Evolutionary conservation across 2,888 invertebrate genomes (phyloP), one percentile per base, ranked within the genome.

Genomic region (Embidobia sp.): DNA sequence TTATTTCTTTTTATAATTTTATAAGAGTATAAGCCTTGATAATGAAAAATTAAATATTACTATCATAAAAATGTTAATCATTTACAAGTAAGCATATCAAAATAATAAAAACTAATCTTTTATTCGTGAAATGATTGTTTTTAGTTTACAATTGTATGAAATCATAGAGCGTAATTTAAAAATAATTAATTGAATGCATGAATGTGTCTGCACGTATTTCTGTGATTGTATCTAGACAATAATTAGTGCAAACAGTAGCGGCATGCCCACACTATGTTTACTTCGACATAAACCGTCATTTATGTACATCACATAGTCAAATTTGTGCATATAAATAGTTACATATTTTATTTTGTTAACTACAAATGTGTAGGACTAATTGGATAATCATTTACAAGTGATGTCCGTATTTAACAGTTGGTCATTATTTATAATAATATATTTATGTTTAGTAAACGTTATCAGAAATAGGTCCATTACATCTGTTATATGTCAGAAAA

Each of bases 141-240:
- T 57, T 53, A 42, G 57, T 57, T 64, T n/a, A 8, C 3, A 53
- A 13, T 64, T 53, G 22, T 64, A 67, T 6, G 19, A 42, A 59
- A 59, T 42, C 13, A 57, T 53, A 49, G 29, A 33, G 46, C 11
- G 42, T 55, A 75, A 70, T 51, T 13, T 11, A 51, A 35, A 44
- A 19, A 37, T 51, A 8, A 66, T 40, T 79, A 70, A 76, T 64
- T 44, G 72, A 67, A 81, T 83, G 84, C 84, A 85, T 85, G 84
- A 80, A 63, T 69, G 74, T 64, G 78, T 79, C 79, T 82, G 82
- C 80, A 81, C 66, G 80, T 79, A 78, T 75, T 46, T 79, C 79
- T 83, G 83, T 84, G 84, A 85, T 83, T 77, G 64, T 70, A 79
- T 64, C 42, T 78, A 79, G 59, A 70, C 26, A 66, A 59, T 78